These are phyloP conservation scores for Neodiprion fabricii DNA, from an alignment of 1,140 invertebrate genomes.

Conservation along the genomic window DNA sequence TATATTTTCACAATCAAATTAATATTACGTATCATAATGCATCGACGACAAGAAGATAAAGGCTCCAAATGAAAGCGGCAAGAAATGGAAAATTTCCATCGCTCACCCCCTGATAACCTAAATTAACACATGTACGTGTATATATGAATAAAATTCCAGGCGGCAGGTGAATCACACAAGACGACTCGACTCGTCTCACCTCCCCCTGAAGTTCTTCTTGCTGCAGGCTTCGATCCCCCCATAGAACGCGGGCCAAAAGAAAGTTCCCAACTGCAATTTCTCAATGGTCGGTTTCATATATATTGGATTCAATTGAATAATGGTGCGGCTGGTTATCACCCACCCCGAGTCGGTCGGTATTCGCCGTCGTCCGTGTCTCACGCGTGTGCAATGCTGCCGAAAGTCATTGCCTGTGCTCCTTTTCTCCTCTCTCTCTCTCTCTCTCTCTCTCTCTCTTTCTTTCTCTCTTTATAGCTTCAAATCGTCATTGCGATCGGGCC, in stretches of 20 bases:
- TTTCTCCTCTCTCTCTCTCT: constrained; percentile 23
- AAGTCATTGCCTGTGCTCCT: constrained; percentile 33
- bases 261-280: constrained; percentile 63
- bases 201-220: not conserved
- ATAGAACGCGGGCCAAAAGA: constrained; percentile 56
- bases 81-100: no score
- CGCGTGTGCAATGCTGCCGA: not conserved
- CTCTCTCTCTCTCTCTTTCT: constrained; percentile 35
- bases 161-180: not conserved
- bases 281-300: constrained; percentile 55
- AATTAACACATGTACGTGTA: no score
- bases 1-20: no score
- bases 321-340: constrained; percentile 30
- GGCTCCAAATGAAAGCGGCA: no score
- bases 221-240: constrained; percentile 39
- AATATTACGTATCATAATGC: no score
- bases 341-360: constrained; percentile 46
- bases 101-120: no score
- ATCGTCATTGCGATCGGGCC: not conserved
- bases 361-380: constrained; percentile 37
- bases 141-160: no score
- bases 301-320: constrained; percentile 64
- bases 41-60: no score
- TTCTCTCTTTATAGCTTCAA: constrained; percentile 28
- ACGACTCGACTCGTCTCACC: not conserved